Evolutionary conservation across 1,140 invertebrate species (phyloP).

Genomic region (Drosophila nasuta): DNA sequence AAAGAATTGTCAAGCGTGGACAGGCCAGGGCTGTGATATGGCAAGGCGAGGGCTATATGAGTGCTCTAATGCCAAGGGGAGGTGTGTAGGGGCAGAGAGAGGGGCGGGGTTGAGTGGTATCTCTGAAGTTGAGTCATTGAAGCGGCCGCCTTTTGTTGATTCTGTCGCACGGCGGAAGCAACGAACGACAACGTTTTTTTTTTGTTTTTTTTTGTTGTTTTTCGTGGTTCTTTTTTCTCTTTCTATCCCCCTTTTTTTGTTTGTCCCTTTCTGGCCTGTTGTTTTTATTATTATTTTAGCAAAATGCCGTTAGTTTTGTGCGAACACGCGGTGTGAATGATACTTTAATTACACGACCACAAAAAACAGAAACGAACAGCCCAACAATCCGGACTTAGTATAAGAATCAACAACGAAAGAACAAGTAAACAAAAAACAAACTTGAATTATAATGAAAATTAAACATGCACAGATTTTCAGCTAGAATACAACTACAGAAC

Average conservation of each 20-base stretch:
- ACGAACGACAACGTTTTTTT: slow-evolving; percentile 59
- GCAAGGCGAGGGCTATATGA: slow-evolving; percentile 1
- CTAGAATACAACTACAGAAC: not conserved
- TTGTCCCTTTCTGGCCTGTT: slow-evolving; percentile 19
- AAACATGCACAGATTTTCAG: slow-evolving; percentile 40
- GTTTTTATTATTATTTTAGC: slow-evolving; percentile 73
- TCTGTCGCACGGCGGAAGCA: slow-evolving; percentile 66
- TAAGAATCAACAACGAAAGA: not conserved
- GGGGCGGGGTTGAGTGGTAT: slow-evolving; percentile 5
- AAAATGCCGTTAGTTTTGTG: slow-evolving; percentile 78
- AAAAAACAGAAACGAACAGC: slow-evolving; percentile 15
- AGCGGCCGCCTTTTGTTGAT: slow-evolving; percentile 53
- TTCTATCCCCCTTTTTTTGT: not conserved
- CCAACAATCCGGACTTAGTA: not conserved
- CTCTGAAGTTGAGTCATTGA: slow-evolving; percentile 47
- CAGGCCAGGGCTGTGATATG: slow-evolving; percentile 46
- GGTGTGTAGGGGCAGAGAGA: not conserved
- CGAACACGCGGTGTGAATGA: slow-evolving; percentile 80
- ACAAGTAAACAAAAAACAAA: slow-evolving; percentile 7
- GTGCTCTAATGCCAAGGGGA: slow-evolving; percentile 5
- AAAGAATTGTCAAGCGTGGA: slow-evolving; percentile 80
- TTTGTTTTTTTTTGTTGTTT: slow-evolving; percentile 38
- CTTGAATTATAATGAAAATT: slow-evolving; percentile 50
- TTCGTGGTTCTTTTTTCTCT: slow-evolving; percentile 38
- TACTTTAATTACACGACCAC: slow-evolving; percentile 72